Evolutionary conservation across 2,888 invertebrate species (phyloP), one percentile per base, ranked within the genome.

Genomic region (Odontocolon sp.): DNA sequence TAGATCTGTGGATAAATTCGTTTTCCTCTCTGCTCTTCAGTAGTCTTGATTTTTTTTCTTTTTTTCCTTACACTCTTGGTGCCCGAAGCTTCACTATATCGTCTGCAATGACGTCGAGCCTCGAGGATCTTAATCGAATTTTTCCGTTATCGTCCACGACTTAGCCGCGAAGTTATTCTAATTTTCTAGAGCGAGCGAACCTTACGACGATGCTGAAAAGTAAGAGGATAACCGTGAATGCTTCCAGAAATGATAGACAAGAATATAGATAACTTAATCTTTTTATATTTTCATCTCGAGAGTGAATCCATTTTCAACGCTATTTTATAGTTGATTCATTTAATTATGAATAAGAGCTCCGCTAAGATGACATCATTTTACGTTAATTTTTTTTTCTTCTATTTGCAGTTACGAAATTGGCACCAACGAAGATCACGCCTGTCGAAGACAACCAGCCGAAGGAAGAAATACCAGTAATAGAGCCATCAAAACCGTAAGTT

Each of bases 401-500:
- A n/a, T 59, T 66, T 84, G 11, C 84, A 91, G 91, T 91, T 23
- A 86, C 90, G 50, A 91, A 91, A 82, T 81, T 90, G 42, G 82
- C 89, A 18, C 90, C 91, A 52, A 85, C 88, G 14, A 89, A 89
- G 77, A 85, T 86, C 18, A 87, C 88, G 11, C 87, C 88, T 16
- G 84, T 85, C 6, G 90, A 91, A 63, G 90, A 88, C 14, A 83
- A 81, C 28, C 88, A 86, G 68, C 85, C 87, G 1, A 90, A 88
- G 74, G 86, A 86, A 61, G 88, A 87, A 69, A 82, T 85, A 45
- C 83, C 85, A 5, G 76, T 86, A 0, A 82, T 82, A 38, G 89
- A 90, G 69, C 42, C 84, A 68, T 83, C 85, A 14, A 93, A 93
- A 91, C 82, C 80, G 91, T 89, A 86, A 91, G 89, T 91, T 84